These are phyloP conservation scores for Phyto melanocephala DNA, from an alignment of 2,888 invertebrate species.

Conservation along the genomic window DNA sequence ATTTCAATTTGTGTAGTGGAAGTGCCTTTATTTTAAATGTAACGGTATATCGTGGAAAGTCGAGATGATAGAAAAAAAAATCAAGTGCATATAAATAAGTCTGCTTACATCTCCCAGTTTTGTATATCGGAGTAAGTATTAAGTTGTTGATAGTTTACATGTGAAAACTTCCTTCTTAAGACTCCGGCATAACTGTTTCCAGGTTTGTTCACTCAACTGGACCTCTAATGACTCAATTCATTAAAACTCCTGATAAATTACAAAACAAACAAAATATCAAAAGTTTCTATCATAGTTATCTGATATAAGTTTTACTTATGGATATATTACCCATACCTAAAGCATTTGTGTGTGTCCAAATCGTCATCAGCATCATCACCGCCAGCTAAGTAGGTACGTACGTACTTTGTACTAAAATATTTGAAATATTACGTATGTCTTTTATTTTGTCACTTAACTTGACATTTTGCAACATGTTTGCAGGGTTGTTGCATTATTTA, in stretches of 20 bases:
- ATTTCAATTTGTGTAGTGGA: too few species aligned
- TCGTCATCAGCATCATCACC: conserved; percentile 14
- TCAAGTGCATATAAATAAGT: too few species aligned
- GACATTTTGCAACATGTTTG: conserved; percentile 48
- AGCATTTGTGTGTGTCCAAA: conserved; percentile 25
- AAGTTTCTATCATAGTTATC: background rate
- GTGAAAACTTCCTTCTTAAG: too few species aligned
- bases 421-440: conserved; percentile 54
- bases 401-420: conserved; percentile 44
- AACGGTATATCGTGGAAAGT: too few species aligned
- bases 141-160: too few species aligned
- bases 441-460: conserved; percentile 58
- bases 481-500: conserved; percentile 32
- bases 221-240: background rate
- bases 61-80: too few species aligned
- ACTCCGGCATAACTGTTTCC: too few species aligned
- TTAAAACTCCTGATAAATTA: background rate
- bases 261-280: background rate
- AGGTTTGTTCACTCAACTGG: too few species aligned
- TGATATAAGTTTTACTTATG: background rate
- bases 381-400: background rate
- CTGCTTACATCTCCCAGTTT: too few species aligned
- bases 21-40: too few species aligned
- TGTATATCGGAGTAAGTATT: too few species aligned
- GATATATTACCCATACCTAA: background rate